Conservation (phyloP, 2,888 invertebrate species). For the Synergus itoensis region DNA sequence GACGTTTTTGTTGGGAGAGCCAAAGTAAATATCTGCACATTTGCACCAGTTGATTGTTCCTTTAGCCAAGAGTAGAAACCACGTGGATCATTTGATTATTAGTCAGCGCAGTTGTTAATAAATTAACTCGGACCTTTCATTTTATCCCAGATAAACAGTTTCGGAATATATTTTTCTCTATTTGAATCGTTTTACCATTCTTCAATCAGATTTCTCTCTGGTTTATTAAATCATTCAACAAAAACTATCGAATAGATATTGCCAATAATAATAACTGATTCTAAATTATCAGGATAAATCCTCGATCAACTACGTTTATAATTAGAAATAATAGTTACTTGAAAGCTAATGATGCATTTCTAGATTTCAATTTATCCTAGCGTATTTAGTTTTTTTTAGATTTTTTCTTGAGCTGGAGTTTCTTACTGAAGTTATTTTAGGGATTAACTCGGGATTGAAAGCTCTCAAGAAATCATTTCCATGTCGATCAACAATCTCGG, state of each 20-base stretch:
- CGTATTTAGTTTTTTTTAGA: neutral
- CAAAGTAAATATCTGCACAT: conserved; percentile 54
- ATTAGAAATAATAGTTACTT: neutral
- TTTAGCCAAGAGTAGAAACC: conserved; percentile 59
- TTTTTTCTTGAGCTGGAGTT: neutral
- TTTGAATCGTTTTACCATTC: neutral
- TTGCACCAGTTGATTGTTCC: conserved; percentile 45
- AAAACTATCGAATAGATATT: neutral
- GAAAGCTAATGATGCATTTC: neutral
- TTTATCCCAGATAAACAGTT: neutral
- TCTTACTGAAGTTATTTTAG: neutral
- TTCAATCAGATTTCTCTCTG: neutral
- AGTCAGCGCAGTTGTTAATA: conserved; percentile 50
- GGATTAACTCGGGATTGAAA: neutral
- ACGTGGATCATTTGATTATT: conserved; percentile 61
- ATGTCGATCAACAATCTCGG: conserved; percentile 1
- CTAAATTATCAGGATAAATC: neutral
- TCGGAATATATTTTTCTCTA: neutral
- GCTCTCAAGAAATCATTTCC: conserved; percentile 31
- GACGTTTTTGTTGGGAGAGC: conserved; percentile 52
- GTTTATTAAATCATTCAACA: neutral
- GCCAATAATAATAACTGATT: neutral
- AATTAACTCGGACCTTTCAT: neutral
- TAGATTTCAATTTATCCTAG: neutral
- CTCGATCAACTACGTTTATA: neutral